These are phyloP conservation scores for Frieseomelitta varia DNA, from an alignment of 1,140 invertebrate species.

Conservation along the genomic window DNA sequence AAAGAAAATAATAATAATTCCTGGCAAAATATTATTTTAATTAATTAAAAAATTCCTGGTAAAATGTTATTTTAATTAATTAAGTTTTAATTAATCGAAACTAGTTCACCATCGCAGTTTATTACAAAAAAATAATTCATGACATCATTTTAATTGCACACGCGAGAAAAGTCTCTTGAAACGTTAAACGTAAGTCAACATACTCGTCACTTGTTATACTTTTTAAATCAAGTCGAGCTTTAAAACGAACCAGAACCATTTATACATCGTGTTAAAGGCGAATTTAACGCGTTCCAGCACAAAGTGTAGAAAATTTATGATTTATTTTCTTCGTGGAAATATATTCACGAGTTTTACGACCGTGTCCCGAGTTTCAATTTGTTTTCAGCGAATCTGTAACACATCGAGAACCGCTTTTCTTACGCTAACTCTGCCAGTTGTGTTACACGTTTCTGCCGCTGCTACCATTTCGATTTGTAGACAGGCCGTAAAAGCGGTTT, in stretches of 20 bases:
- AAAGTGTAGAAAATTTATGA: conserved; percentile 1
- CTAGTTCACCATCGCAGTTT: too few species aligned
- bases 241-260: neutral
- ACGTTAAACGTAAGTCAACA: too few species aligned
- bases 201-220: neutral
- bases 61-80: too few species aligned
- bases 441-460: neutral
- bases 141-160: too few species aligned
- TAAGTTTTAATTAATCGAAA: too few species aligned
- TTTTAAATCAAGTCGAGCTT: neutral
- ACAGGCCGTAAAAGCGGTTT: neutral
- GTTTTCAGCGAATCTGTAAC: neutral
- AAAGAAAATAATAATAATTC: too few species aligned
- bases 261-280: neutral
- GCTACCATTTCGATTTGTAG: neutral
- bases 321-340: neutral
- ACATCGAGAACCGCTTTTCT: neutral
- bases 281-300: neutral
- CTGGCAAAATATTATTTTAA: too few species aligned
- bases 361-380: neutral
- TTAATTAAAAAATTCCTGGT: too few species aligned
- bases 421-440: neutral
- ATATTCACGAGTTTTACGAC: neutral
- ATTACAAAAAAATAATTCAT: too few species aligned
- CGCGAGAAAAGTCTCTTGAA: too few species aligned